These are phyloP conservation scores for Eonycteris spelaea DNA, from an alignment of 2,113 vertebrate species.

Conservation along the genomic window DNA sequence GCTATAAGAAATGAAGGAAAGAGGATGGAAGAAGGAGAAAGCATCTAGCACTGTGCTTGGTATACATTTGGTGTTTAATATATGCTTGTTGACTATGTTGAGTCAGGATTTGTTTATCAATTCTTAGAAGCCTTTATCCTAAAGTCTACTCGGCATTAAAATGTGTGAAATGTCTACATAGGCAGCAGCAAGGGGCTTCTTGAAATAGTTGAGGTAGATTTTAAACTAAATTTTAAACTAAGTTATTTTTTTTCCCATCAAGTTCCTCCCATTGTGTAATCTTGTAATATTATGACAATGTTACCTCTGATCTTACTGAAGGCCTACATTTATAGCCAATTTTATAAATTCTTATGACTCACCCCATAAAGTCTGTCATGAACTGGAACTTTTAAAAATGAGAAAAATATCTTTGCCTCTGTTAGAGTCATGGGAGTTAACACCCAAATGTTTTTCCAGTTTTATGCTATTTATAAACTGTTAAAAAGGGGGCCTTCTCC, in stretches of 20 bases:
- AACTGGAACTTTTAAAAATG: constrained; percentile 30
- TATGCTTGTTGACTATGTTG: not conserved
- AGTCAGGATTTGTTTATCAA: not conserved
- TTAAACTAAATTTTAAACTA: constrained; percentile 23
- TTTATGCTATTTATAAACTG: not conserved
- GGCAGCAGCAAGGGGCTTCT: not conserved
- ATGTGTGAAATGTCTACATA: not conserved
- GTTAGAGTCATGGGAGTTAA: not conserved
- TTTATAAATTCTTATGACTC: constrained; percentile 49
- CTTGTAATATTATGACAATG: not conserved
- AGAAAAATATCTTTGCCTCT: not conserved
- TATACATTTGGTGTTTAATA: not conserved
- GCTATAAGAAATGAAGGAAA: not conserved
- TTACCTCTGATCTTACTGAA: constrained; percentile 37
- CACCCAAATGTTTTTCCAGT: not conserved
- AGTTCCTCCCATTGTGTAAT: not conserved
- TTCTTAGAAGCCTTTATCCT: not conserved
- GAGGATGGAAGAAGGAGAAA: not conserved
- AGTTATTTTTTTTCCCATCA: not conserved
- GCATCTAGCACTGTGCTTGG: not conserved
- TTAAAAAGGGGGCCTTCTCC: not conserved
- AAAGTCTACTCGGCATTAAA: not conserved
- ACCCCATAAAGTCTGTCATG: constrained; percentile 35
- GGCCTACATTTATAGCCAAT: constrained; percentile 12
- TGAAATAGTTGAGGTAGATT: not conserved